Evolutionary conservation across 2,797 vertebrate species (phyloP).

Genomic region (Pseudochirops cupreus): DNA sequence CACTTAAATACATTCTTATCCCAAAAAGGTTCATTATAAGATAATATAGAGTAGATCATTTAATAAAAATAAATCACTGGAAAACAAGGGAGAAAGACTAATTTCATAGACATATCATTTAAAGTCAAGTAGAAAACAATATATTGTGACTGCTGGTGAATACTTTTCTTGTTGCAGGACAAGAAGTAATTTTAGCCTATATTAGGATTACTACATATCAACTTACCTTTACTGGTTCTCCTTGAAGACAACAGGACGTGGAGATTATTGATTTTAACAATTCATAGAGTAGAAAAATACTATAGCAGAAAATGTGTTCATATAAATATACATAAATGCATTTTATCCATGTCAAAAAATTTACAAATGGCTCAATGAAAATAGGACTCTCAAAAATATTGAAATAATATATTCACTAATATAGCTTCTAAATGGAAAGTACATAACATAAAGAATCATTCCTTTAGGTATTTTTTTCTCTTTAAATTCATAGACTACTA

Average conservation of each 20-base stretch:
- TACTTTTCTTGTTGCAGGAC: conserved; percentile 6
- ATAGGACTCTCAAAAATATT: background rate
- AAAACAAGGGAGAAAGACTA: conserved; percentile 15
- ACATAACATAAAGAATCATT: background rate
- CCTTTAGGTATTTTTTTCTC: background rate
- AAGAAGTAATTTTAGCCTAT: conserved; percentile 42
- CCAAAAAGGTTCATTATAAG: background rate
- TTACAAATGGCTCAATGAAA: background rate
- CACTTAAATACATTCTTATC: conserved; percentile 46
- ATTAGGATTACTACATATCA: conserved; percentile 30
- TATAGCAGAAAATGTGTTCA: conserved; percentile 34
- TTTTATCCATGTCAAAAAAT: background rate
- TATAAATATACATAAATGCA: too few species aligned
- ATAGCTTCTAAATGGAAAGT: background rate
- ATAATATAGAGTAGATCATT: conserved; percentile 43
- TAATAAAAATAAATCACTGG: background rate
- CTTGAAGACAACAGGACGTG: conserved; percentile 57
- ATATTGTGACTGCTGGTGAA: conserved; percentile 43
- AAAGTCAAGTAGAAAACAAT: conserved; percentile 17
- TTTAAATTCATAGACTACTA: background rate
- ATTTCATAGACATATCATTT: conserved; percentile 43
- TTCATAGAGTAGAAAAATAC: conserved; percentile 32
- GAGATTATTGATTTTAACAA: conserved; percentile 55
- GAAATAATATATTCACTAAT: background rate
- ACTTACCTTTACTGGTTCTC: conserved; percentile 53